Percentiles rank a stretch among this genome's conserved stretches.
Conservation (phyloP, 2,113 vertebrate genomes). For the Odobenus rosmarus region DNA sequence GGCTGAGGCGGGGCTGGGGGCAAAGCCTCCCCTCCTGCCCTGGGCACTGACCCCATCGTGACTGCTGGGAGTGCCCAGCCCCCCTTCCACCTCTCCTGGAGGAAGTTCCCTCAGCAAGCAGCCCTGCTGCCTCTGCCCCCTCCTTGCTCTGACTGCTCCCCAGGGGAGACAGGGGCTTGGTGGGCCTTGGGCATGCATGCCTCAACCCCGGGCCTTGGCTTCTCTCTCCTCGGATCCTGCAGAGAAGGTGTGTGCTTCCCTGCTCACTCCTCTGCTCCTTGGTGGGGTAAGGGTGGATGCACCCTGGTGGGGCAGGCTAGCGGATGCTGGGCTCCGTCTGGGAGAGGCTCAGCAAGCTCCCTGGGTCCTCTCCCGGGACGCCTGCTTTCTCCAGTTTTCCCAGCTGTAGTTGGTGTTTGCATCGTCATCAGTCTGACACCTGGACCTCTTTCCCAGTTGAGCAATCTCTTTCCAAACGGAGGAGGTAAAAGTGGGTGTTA, state of each 20-base stretch:
- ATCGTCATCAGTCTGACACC: not conserved
- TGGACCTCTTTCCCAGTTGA: not conserved
- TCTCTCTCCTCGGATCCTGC: not conserved
- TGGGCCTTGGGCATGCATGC: not conserved
- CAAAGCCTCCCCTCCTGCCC: not conserved
- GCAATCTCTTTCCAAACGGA: not conserved
- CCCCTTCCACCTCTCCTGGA: not conserved
- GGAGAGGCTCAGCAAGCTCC: not conserved
- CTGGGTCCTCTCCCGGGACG: fast-evolving
- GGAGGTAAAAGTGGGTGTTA: not conserved
- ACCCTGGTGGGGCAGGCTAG: not conserved
- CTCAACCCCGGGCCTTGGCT: not conserved
- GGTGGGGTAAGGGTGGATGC: not conserved
- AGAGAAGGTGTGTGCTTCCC: no score
- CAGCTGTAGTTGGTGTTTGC: fast-evolving
- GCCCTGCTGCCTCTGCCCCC: not conserved
- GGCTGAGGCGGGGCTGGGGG: fast-evolving
- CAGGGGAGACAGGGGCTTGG: not conserved
- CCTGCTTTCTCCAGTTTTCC: fast-evolving
- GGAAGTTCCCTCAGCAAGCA: not conserved
- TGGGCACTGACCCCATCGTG: not conserved
- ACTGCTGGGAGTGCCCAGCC: not conserved
- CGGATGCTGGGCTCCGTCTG: no score
- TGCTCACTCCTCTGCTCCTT: no score
- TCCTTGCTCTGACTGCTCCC: not conserved